Evolutionary conservation across 2,888 invertebrate species (phyloP).

Genomic region (Nipponacmea schrenckii): DNA sequence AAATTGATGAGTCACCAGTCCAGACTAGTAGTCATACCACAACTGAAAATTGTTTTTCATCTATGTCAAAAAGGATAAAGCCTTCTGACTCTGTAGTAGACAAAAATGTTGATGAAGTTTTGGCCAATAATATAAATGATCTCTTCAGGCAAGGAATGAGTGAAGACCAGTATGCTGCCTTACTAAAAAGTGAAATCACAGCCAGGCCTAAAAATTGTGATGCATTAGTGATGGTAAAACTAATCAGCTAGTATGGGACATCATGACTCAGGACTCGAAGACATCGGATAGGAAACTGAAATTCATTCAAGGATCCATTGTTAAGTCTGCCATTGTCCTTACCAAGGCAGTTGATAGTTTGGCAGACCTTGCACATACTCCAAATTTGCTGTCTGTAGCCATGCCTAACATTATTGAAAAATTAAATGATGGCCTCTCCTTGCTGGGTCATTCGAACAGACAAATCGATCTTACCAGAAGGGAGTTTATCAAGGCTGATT

Average conservation of each 20-base stretch:
- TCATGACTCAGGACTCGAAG: no score
- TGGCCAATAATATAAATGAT: no score
- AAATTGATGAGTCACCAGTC: no score
- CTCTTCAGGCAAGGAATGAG: no score
- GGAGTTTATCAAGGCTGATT: no score
- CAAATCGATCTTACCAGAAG: conserved; percentile 14
- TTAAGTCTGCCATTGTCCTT: conserved; percentile 23
- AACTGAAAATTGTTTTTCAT: not conserved
- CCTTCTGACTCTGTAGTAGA: conserved; percentile 11
- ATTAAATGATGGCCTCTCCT: conserved; percentile 22
- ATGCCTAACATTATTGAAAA: conserved; percentile 14
- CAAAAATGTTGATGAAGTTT: conserved; percentile 15
- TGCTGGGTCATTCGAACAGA: conserved; percentile 26
- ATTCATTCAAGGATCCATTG: conserved; percentile 16
- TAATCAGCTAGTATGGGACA: no score
- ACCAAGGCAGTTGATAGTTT: conserved; percentile 18
- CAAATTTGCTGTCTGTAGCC: not conserved
- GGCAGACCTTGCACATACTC: not conserved
- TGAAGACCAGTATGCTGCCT: no score
- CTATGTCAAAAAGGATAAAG: conserved; percentile 13
- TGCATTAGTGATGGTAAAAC: no score
- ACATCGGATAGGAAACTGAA: conserved; percentile 20
- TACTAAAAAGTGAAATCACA: no score
- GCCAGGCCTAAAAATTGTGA: no score
- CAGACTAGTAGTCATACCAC: no score